Conservation (phyloP, 2,888 invertebrate genomes). For the Andrena marginata region DNA sequence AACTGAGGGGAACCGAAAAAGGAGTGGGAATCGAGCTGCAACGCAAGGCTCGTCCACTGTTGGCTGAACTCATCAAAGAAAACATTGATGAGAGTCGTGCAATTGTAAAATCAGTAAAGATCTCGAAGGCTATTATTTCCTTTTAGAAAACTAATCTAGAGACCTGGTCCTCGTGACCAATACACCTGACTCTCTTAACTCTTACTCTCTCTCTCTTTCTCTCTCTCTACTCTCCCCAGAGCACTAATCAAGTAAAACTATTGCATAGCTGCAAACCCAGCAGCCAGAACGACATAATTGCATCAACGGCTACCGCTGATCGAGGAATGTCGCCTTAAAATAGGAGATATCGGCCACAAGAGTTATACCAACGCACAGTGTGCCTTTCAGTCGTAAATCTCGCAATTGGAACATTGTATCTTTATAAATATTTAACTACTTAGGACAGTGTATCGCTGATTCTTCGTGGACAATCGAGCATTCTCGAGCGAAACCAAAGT, state of each 20-base stretch:
- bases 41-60: neutral
- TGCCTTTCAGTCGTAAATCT: neutral
- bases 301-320: neutral
- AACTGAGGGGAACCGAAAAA: neutral
- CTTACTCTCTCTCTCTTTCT: too few relatives aligned
- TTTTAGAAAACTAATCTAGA: too few relatives aligned
- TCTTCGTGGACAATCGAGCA: neutral
- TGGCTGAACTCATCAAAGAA: neutral
- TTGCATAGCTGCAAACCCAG: neutral
- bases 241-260: neutral
- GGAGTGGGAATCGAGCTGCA: neutral
- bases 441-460: neutral
- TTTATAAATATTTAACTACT: neutral
- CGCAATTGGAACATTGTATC: neutral
- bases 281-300: neutral
- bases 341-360: neutral
- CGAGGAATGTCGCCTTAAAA: neutral
- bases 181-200: too few relatives aligned
- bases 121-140: too few relatives aligned
- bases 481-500: neutral
- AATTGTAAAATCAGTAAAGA: neutral
- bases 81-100: neutral
- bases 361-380: neutral
- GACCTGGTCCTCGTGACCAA: too few relatives aligned
- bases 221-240: neutral